A percentile compares a stretch with the other conserved stretches of the same genome.
Conservation (phyloP, 2,797 vertebrate genomes). For the Sebastes nivosus region DNA sequence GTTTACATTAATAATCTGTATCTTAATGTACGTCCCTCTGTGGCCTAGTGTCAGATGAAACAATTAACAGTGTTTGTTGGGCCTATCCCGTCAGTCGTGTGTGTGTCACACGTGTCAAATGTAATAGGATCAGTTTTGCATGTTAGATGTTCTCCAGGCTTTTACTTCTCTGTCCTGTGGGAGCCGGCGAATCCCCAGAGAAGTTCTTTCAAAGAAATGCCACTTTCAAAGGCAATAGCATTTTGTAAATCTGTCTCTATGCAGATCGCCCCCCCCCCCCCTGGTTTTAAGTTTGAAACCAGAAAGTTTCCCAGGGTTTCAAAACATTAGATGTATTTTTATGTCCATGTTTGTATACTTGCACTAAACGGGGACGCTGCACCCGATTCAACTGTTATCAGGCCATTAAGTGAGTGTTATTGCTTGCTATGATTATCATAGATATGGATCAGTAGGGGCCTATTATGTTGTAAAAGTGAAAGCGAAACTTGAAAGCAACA, state of each 20-base stretch:
- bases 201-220: conserved; percentile 20
- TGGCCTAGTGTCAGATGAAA: conserved; percentile 13
- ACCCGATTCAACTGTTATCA: not conserved
- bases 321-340: not conserved
- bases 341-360: not conserved
- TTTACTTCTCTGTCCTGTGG: conserved; percentile 22
- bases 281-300: conserved; percentile 4
- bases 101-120: conserved; percentile 26
- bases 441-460: no score
- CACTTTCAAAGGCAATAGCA: conserved; percentile 25
- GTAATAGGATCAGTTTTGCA: conserved; percentile 42
- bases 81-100: not conserved
- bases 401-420: no score
- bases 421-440: no score
- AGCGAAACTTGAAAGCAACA: no score
- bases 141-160: conserved; percentile 33
- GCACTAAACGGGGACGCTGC: not conserved
- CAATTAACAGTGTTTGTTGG: not conserved
- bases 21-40: not conserved
- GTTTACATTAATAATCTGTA: not conserved
- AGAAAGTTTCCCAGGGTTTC: not conserved
- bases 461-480: no score
- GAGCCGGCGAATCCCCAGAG: conserved; percentile 35
- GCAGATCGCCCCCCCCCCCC: not conserved
- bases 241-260: conserved; percentile 15